Base-by-base conservation (phyloP, 1,140 invertebrate genomes). In the Eumeta japonica region DNA sequence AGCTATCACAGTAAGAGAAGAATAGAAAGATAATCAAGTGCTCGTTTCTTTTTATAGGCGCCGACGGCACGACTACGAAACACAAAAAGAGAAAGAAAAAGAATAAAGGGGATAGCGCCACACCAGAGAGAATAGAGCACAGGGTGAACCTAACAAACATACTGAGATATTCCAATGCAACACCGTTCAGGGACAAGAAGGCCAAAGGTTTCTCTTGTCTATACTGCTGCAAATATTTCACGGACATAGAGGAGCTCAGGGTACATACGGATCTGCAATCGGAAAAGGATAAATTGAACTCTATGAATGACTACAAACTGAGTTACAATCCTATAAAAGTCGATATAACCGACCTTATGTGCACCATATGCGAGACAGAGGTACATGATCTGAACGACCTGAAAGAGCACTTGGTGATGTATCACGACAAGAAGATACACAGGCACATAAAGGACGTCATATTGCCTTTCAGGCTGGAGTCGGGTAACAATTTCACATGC, bases 1-100 rank as follows among this genome's bases (percentile, higher is more conserved):
- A 5, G n/a, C n/a, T 7, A 7, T 7, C 20, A 24, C n/a, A 24
- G 20, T 7, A 24, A 24, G 20, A 24, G 5, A 24, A 24, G 20
- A 24, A 42, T 53, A 52, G 43, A 50, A 55, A 63, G 63, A 67
- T 68, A 65, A 73, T 56, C 62, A 57, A 68, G 62, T 65, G 52
- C 51, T 60, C 62, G 57, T 63, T 71, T 71, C 55, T 43, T 70
- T 64, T 74, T 74, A 56, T 74, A 74, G 70, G 63, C 57, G 60
- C 58, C 52, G 58, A 59, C 43, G 56, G 46, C 40, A 62, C 43
- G 43, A 46, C 46, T 47, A 49, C 59, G 46, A 68, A 68, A 50
- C 49, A 56, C 48, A 68, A 52, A 48, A 67, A 55, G 58, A 24
- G n/a, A 24, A 58, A 50, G 57, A 65, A 59, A 65, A 61, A 62